Percentiles rank a stretch among this genome's conserved stretches.
Conservation (phyloP, 2,888 invertebrate species). For the Drosophila borborema region DNA sequence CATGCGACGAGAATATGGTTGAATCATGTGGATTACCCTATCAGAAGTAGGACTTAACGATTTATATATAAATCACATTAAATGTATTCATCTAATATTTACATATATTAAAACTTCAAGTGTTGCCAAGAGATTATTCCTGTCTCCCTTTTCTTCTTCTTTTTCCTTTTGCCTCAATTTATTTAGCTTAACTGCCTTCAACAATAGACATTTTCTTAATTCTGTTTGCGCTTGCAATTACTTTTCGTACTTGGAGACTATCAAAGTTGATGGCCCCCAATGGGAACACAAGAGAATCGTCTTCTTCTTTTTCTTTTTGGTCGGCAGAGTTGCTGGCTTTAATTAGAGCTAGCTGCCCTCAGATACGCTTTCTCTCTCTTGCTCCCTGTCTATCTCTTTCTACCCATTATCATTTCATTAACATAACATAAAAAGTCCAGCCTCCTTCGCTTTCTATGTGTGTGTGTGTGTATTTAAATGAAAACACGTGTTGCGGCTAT, state of each 20-base stretch:
- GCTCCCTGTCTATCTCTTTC: constrained; percentile 6
- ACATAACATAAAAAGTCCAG: constrained; percentile 73
- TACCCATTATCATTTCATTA: constrained; percentile 76
- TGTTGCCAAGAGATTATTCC: neutral
- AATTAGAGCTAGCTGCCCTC: constrained; percentile 40
- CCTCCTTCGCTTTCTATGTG: neutral
- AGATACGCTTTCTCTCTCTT: neutral
- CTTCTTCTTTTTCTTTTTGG: constrained; percentile 20
- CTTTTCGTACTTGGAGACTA: constrained; percentile 45
- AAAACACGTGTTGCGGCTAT: constrained; percentile 78
- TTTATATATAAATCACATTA: constrained; percentile 2
- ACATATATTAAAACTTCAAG: constrained; percentile 26
- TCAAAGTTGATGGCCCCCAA: constrained; percentile 55
- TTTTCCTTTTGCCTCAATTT: neutral
- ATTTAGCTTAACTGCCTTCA: constrained; percentile 23
- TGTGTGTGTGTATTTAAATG: constrained; percentile 54
- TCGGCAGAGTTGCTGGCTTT: constrained; percentile 41
- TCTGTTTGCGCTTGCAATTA: constrained; percentile 56
- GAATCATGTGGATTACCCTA: neutral
- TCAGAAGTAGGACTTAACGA: neutral
- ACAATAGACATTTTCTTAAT: constrained; percentile 52
- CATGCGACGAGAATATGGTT: neutral
- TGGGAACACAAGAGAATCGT: constrained; percentile 29
- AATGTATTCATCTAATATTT: constrained; percentile 16
- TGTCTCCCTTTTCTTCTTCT: neutral